Conservation (phyloP, 2,113 vertebrate species). For the Epinephelus moara region DNA sequence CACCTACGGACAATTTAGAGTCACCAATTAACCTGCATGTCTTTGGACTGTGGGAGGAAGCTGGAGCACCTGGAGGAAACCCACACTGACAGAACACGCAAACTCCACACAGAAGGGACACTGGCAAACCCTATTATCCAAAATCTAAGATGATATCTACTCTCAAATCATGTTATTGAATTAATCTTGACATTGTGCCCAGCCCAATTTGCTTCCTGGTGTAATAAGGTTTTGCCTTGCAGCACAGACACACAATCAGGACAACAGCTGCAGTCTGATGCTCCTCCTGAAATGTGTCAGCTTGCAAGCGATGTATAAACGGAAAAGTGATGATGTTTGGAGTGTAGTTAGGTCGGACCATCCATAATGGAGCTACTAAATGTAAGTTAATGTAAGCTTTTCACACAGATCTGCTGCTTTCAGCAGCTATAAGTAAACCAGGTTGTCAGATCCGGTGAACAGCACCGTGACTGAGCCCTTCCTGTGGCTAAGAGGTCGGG, state of each 20-base stretch:
- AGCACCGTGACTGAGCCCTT: slow-evolving; percentile 63
- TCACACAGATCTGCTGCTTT: neutral
- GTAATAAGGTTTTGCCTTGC: neutral
- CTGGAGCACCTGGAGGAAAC: too few species aligned
- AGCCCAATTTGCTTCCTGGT: too few species aligned
- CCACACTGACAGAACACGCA: too few species aligned
- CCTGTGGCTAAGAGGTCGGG: slow-evolving; percentile 69
- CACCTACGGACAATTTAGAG: too few species aligned
- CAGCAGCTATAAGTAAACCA: slow-evolving; percentile 9
- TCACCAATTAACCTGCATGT: too few species aligned
- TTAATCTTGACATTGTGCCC: too few species aligned
- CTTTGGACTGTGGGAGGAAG: too few species aligned
- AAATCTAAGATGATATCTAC: too few species aligned
- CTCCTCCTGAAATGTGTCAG: neutral
- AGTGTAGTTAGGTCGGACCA: neutral
- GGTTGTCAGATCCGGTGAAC: slow-evolving; percentile 37
- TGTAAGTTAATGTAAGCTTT: neutral
- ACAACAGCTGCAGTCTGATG: neutral
- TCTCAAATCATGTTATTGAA: too few species aligned
- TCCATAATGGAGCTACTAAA: neutral
- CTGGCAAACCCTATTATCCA: too few species aligned
- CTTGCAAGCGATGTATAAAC: neutral
- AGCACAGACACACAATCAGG: neutral
- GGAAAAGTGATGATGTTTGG: neutral
- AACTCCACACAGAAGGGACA: too few species aligned